phyloP scores from a whole-genome alignment of 1,140 invertebrate genomes.

The Cardiocondyla obscurior region DNA sequence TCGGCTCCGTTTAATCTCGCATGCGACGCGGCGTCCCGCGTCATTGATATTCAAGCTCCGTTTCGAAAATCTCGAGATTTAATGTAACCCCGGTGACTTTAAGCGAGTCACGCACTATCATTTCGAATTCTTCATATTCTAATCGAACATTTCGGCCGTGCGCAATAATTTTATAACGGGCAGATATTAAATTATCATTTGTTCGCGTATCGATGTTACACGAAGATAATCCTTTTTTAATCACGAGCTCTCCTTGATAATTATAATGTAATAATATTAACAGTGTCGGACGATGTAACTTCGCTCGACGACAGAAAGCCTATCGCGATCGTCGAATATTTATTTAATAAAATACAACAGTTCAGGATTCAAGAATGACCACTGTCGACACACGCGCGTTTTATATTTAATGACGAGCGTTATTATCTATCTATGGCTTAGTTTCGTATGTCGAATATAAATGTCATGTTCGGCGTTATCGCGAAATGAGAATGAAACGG shows the following conservation, averaged over 20 bases:
- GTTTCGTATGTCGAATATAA: neutral
- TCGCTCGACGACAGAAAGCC: neutral
- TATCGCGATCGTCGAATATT: neutral
- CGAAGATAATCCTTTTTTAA: neutral
- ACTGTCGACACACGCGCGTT: neutral
- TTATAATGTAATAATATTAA: neutral
- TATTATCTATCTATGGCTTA: neutral
- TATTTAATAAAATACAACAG: neutral
- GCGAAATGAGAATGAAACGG: constrained; percentile 6
- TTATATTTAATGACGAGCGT: neutral
- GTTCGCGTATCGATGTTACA: neutral
- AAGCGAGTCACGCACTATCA: constrained; percentile 9
- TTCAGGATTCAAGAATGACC: neutral
- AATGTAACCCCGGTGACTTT: constrained; percentile 18
- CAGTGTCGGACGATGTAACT: neutral
- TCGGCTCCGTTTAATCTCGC: constrained; percentile 30
- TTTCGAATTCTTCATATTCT: constrained; percentile 18
- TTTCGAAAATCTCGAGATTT: constrained; percentile 43
- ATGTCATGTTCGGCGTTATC: neutral
- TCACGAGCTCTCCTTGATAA: neutral
- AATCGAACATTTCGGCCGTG: neutral
- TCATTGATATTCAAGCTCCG: constrained; percentile 34
- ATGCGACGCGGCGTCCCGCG: neutral
- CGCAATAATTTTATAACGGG: constrained; percentile 7
- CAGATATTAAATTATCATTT: constrained; percentile 2